phyloP scores from a whole-genome alignment of 2,888 invertebrate species.

The Parascotia fuliginaria region DNA sequence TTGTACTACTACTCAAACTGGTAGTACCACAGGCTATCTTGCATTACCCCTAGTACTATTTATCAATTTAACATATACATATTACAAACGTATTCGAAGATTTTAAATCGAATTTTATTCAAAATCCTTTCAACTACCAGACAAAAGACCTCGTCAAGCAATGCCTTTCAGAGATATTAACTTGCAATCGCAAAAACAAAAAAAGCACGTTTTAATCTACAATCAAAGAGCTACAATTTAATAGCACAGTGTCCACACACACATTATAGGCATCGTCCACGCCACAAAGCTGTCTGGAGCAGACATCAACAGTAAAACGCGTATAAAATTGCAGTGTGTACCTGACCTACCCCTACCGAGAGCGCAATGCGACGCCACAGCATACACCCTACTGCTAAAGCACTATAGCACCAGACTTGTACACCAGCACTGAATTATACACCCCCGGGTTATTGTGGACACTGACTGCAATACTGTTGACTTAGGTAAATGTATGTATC shows the following conservation, averaged over 20 bases:
- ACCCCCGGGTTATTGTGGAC: slow-evolving; percentile 70
- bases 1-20: too few species aligned
- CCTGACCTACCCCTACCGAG: slow-evolving; percentile 71
- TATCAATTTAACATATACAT: too few species aligned
- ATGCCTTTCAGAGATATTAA: too few species aligned
- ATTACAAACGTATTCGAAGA: too few species aligned
- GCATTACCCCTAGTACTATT: too few species aligned
- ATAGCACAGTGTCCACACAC: not conserved
- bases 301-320: slow-evolving; percentile 3
- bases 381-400: slow-evolving; percentile 35
- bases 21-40: too few species aligned
- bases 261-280: not conserved
- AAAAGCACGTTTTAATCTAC: too few species aligned
- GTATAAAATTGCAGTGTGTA: slow-evolving; percentile 38
- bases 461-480: slow-evolving; percentile 47
- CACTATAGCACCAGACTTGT: slow-evolving; percentile 54
- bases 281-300: not conserved
- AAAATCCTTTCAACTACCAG: too few species aligned
- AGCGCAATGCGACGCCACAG: slow-evolving; percentile 59
- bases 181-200: too few species aligned
- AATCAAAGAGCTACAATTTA: not conserved
- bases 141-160: too few species aligned
- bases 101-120: too few species aligned
- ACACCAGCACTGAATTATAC: slow-evolving; percentile 73
- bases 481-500: slow-evolving; percentile 37